A percentile compares a stretch with the other conserved stretches of the same genome.
These are phyloP conservation scores for Halictus ligatus DNA, from an alignment of 2,888 invertebrate genomes.

Conservation along the genomic window DNA sequence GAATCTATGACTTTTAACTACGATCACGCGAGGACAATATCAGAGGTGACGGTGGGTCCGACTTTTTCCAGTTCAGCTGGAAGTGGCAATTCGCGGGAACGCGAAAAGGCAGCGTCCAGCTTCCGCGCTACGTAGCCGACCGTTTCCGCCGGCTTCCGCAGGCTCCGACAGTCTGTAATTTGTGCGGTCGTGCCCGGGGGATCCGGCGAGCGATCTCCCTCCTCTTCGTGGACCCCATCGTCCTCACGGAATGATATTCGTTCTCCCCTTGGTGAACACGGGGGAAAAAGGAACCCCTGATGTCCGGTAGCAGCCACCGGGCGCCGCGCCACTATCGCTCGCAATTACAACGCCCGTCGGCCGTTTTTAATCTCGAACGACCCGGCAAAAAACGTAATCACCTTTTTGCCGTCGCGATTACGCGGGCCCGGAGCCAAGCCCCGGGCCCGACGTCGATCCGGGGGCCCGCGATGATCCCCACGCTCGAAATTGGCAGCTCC, in stretches of 20 bases:
- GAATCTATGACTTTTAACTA: neutral
- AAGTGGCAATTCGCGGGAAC: conserved; percentile 15
- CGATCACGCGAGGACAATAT: neutral
- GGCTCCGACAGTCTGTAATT: conserved; percentile 78
- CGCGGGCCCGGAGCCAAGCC: conserved; percentile 36
- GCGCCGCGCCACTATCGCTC: conserved; percentile 67
- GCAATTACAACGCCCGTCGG: conserved; percentile 74
- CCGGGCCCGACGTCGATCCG: conserved; percentile 13
- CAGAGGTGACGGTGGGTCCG: neutral
- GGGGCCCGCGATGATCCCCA: conserved; percentile 45
- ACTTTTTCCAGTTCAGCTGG: neutral
- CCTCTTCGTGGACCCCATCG: conserved; percentile 52
- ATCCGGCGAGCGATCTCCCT: conserved; percentile 64
- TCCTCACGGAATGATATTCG: conserved; percentile 72
- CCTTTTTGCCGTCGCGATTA: conserved; percentile 69
- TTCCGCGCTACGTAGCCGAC: conserved; percentile 63
- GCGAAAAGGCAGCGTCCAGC: conserved; percentile 22
- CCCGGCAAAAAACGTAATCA: conserved; percentile 74
- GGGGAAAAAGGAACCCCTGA: conserved; percentile 39
- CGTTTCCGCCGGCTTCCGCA: conserved; percentile 60
- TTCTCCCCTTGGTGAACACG: conserved; percentile 26
- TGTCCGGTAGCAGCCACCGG: conserved; percentile 62
- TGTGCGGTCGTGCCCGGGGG: conserved; percentile 79
- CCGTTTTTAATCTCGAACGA: conserved; percentile 75
- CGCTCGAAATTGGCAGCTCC: conserved; percentile 68